These are phyloP conservation scores for Plebejus melissa DNA, from an alignment of 2,888 invertebrate genomes.

Conservation along the genomic window DNA sequence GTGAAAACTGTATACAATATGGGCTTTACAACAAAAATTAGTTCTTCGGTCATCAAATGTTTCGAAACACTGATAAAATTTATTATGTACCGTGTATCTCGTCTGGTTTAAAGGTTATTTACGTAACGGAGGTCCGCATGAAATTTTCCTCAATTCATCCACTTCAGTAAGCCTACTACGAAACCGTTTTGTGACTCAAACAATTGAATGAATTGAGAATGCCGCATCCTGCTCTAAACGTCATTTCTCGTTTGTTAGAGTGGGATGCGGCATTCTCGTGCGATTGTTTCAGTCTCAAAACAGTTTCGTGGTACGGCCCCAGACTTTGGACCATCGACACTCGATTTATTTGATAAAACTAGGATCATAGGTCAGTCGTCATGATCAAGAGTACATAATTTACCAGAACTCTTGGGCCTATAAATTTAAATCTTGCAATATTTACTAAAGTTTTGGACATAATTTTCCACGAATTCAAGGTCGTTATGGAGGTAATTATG, in stretches of 20 bases:
- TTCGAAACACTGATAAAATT: conserved; percentile 2
- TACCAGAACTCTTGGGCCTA: not conserved
- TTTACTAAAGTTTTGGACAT: not conserved
- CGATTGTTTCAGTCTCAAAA: too few species aligned
- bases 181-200: too few species aligned
- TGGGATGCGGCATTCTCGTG: too few species aligned
- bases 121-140: not conserved
- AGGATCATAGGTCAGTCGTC: not conserved
- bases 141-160: conserved; percentile 9
- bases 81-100: conserved; percentile 12
- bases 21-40: not conserved
- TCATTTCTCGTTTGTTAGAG: too few species aligned
- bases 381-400: not conserved
- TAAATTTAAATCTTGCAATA: not conserved
- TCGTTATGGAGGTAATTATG: not conserved
- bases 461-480: not conserved
- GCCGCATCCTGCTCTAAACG: too few species aligned
- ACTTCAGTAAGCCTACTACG: too few species aligned
- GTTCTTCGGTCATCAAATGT: not conserved
- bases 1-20: not conserved
- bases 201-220: too few species aligned
- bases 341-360: not conserved
- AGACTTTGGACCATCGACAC: not conserved
- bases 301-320: too few species aligned
- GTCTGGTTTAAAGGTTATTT: conserved; percentile 19